Evolutionary conservation across 2,113 vertebrate genomes (phyloP).

Genomic region (Gorsachius goisagi): DNA sequence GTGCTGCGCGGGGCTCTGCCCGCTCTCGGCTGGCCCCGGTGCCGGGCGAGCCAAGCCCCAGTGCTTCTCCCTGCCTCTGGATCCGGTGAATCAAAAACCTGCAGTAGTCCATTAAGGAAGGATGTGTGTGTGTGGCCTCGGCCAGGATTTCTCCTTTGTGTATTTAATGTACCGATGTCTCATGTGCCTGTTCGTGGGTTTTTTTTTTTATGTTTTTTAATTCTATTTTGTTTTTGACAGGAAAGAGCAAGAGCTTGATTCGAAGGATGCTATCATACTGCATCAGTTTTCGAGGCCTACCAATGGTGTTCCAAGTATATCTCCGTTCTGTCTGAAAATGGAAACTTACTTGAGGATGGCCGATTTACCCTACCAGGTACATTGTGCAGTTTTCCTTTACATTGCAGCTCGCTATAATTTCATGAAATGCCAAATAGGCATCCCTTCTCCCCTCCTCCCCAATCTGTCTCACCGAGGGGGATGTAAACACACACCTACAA

Average conservation of each 20-base stretch:
- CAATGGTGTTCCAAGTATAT: slow-evolving; percentile 92
- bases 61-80: neutral
- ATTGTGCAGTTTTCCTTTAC: neutral
- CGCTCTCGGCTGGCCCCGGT: neutral
- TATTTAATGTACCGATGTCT: neutral
- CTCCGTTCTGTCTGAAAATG: slow-evolving; percentile 96
- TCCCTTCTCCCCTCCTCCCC: neutral
- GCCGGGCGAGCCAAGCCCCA: neutral
- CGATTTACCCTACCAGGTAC: slow-evolving; percentile 97
- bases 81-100: neutral
- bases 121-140: neutral
- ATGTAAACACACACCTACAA: neutral
- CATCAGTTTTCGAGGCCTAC: slow-evolving; percentile 97
- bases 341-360: slow-evolving; percentile 97
- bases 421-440: neutral
- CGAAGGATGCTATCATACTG: slow-evolving; percentile 96
- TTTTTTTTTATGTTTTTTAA: neutral
- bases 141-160: neutral
- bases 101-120: neutral
- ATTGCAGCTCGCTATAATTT: neutral
- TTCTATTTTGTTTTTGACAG: slow-evolving; percentile 67
- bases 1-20: neutral
- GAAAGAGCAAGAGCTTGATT: slow-evolving; percentile 96
- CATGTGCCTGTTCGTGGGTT: neutral
- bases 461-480: neutral